Evolutionary conservation across 2,888 invertebrate species (phyloP), one percentile per base, ranked within the genome.

Genomic region (Ophion slaviceki): DNA sequence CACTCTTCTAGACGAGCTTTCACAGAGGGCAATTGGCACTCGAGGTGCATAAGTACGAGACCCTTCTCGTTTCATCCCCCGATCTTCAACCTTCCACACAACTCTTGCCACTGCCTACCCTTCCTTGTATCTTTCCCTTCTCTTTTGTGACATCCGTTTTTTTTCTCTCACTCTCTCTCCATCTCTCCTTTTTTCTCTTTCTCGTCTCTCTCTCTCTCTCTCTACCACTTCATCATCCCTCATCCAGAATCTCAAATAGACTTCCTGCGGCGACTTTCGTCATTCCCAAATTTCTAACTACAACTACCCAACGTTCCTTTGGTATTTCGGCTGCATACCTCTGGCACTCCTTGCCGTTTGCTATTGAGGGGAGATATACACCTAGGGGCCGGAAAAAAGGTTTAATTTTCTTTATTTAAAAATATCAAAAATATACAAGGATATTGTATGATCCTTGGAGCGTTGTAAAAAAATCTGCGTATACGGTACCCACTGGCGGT

Each of bases 11-110:
- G 78, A 64, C 75, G 70, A 62, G 78, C 78, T 85, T 82, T 61
- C 40, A 62, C 78, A 78, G 85, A 82, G 82, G 82, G 85, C 81
- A 85, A 85, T 82, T 82, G 85, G 82, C 64, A 74, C 85, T 85
- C 78, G 82, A 85, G 74, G 78, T 79, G 75, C 83, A 80, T 61
- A 84, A 84, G 80, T 81, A 80, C 80, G 77, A 83, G 64, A 79
- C 64, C 72, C 76, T 74, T 76, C 76, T 62, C 70, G 36, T 82
- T 76, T 57, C 64, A 40, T n/a, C 57, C 59, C 75, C 68, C 57
- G 28, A 57, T 76, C 47, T 61, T 70, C 47, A 72, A n/a, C 79
- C 64, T 70, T 62, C 67, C 32, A 28, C 75, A 59, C 59, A 59
- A 62, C 70, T 70, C 57, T 40, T 67, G 36, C 45, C 67, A 71